A percentile compares a stretch with the other conserved stretches of the same genome.
Evolutionary conservation across 53 echinoderm and acorn worm genomes (phyloP).

Genomic region (Holothuria leucospilota): DNA sequence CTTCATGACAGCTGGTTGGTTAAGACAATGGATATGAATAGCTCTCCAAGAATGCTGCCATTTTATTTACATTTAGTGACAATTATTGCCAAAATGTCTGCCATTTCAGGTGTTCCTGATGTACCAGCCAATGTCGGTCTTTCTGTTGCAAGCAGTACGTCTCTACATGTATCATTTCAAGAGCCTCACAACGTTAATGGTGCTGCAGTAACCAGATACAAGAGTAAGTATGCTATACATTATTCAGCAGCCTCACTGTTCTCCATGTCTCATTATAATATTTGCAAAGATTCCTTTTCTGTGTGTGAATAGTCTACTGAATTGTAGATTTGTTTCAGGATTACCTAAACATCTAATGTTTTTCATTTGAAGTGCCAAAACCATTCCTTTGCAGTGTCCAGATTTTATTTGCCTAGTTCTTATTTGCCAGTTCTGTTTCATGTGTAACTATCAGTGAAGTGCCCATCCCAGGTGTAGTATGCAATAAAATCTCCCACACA

Average conservation of each 20-base stretch:
- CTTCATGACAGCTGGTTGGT: too few relatives aligned
- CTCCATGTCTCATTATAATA: too few relatives aligned
- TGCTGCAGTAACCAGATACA: conserved; percentile 92
- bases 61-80: too few relatives aligned
- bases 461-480: background rate
- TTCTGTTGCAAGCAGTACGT: conserved; percentile 83
- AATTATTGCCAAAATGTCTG: background rate
- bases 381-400: too few relatives aligned
- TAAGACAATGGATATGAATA: too few relatives aligned
- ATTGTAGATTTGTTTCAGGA: background rate
- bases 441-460: background rate
- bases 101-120: conserved; percentile 80
- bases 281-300: background rate
- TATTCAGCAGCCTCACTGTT: background rate
- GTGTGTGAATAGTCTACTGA: background rate
- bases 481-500: background rate
- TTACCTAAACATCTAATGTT: background rate
- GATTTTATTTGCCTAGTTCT: too few relatives aligned
- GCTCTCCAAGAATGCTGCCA: too few relatives aligned
- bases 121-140: conserved; percentile 75
- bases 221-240: conserved; percentile 64
- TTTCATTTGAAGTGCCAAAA: too few relatives aligned
- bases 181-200: conserved; percentile 90
- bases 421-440: too few relatives aligned
- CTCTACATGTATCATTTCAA: conserved; percentile 83